These are phyloP conservation scores for Corythornis leucogaster DNA, from an alignment of 2,797 vertebrate genomes.

Conservation along the genomic window DNA sequence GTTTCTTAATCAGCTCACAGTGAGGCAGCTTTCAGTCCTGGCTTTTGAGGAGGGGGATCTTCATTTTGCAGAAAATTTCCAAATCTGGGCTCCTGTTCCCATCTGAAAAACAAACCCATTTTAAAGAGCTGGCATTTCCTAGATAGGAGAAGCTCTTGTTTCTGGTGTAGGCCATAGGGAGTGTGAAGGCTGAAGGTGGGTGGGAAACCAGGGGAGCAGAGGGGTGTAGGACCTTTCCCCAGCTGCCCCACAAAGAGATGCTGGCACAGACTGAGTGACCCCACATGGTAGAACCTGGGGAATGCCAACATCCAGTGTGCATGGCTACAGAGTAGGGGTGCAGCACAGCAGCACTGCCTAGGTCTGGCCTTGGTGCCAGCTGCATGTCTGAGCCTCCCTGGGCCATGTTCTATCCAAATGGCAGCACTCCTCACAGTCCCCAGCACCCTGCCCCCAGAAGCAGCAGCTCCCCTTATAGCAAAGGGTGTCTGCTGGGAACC, in stretches of 20 bases:
- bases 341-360: background rate
- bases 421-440: background rate
- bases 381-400: background rate
- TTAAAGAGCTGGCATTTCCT: background rate
- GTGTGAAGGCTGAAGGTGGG: background rate
- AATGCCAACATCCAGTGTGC: background rate
- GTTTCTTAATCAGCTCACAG: background rate
- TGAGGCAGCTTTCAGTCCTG: accelerated
- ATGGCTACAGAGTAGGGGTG: accelerated
- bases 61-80: background rate
- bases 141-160: background rate
- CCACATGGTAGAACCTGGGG: background rate
- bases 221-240: background rate
- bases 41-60: background rate
- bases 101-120: background rate
- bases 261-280: background rate
- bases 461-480: background rate
- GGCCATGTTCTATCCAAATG: accelerated
- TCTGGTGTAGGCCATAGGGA: background rate
- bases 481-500: background rate
- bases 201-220: background rate
- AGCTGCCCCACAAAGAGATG: accelerated
- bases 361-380: background rate
- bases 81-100: background rate
- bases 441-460: no score